phyloP scores from a whole-genome alignment of 2,797 vertebrate species.

The Phrynocephalus forsythii region DNA sequence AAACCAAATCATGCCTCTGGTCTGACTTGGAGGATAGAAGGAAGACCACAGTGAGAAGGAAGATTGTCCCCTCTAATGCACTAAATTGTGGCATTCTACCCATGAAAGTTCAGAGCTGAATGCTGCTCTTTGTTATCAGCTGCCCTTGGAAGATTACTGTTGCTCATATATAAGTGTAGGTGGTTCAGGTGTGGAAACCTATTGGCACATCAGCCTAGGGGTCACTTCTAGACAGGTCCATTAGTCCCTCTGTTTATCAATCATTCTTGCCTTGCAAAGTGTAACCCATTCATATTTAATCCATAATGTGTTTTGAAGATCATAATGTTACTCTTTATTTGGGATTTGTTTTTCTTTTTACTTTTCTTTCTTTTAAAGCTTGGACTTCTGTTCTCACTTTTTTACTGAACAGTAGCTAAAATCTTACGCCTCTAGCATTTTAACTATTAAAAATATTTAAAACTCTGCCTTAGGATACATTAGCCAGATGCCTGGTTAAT shows the following conservation, averaged over 20 bases:
- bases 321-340: background rate
- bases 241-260: background rate
- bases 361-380: background rate
- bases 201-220: background rate
- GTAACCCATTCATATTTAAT: background rate
- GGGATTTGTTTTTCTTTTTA: background rate
- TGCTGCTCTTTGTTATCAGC: background rate
- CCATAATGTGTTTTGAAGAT: background rate
- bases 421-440: constrained; percentile 25
- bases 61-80: background rate
- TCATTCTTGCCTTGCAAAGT: background rate
- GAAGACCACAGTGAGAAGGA: too few relatives aligned
- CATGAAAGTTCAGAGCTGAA: background rate
- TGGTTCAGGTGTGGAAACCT: background rate
- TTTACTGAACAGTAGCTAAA: constrained; percentile 27
- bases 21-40: background rate
- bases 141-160: background rate
- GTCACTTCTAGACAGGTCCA: background rate
- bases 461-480: constrained; percentile 28
- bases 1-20: background rate
- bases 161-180: too few relatives aligned
- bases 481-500: constrained; percentile 22
- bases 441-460: constrained; percentile 52
- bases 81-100: background rate
- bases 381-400: constrained; percentile 13